Base-by-base conservation (phyloP, 2,113 vertebrate genomes). In the Notarius lentiginosus region DNA sequence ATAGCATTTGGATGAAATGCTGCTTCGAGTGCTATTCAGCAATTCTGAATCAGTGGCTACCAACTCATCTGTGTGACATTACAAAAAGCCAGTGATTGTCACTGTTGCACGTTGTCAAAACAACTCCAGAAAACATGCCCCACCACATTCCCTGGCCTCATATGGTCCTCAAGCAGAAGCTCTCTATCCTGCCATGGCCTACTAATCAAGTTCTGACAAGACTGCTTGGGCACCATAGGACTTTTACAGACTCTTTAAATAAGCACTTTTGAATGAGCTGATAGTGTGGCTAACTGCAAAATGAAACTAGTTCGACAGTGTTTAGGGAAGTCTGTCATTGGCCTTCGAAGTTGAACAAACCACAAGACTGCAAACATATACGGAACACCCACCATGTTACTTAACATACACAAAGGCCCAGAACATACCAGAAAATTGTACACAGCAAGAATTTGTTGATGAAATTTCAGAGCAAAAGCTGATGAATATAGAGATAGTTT, bases 111-210 rank as follows among this genome's bases (percentile, higher is more conserved):
- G 49, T 53, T 89, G 87, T 89, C 89, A 93, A 90, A 92, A 91
- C 92, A 87, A 83, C 90, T 92, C 87, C 89, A 92, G 90, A 89
- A 93, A 88, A 92, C 90, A 84, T 70, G 75, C 70, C 47, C 4
- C 55, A 87, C 83, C 47, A 70, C 80, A 90, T 87, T 88, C 70
- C 73, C 87, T 79, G 66, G 91, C 94, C 95, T 94, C 93, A 94
- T 95, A 95, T 94, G 94, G 94, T 93, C 81, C 66, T 93, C 86
- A 77, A 47, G 10, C 51, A 83, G 81, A 84, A 89, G 82, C 90
- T 73, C 84, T 27, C 18, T 22, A 61, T 20, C 41, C 80, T 4
- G 30, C 14, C 20, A 30, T 65, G 65, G 65, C 63, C 81, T 84
- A 92, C 91, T 91, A 94, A 94, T 95, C 92, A 94, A 24, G 15